Evolutionary conservation across 2,113 vertebrate genomes (phyloP).

Genomic region (Thryonomys swinderianus): DNA sequence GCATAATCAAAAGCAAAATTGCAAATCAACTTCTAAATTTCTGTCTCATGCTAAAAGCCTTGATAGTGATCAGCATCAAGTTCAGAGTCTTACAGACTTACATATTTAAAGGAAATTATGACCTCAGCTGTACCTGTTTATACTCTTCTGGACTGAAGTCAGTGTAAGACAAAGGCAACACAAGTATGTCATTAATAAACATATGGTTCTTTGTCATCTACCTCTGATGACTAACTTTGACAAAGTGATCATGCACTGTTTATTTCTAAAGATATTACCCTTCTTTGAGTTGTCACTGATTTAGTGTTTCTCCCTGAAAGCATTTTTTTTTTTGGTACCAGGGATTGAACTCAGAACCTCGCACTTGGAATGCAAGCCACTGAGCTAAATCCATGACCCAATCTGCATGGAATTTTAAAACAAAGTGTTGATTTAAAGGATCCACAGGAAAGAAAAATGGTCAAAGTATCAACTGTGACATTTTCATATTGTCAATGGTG

Average conservation of each 20-base stretch:
- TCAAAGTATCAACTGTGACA: not conserved
- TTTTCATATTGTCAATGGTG: not conserved
- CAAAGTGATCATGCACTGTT: not conserved
- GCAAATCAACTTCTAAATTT: constrained; percentile 21
- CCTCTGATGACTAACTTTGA: not conserved
- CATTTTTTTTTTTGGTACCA: no score
- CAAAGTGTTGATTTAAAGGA: not conserved
- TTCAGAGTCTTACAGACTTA: not conserved
- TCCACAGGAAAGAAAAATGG: not conserved
- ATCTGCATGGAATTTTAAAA: not conserved
- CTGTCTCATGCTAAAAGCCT: not conserved
- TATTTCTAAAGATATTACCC: not conserved
- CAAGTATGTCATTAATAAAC: not conserved
- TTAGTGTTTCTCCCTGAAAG: not conserved
- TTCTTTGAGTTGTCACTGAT: not conserved
- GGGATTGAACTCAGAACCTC: no score
- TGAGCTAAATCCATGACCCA: not conserved
- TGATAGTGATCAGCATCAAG: not conserved
- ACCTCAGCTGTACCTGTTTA: not conserved
- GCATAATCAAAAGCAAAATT: not conserved
- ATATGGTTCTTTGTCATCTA: not conserved
- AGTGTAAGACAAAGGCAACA: not conserved
- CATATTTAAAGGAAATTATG: not conserved
- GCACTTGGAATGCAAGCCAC: no score
- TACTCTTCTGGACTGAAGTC: constrained; percentile 5